phyloP scores from a whole-genome alignment of 2,888 invertebrate species.

The Chrysolina oricalcia region DNA sequence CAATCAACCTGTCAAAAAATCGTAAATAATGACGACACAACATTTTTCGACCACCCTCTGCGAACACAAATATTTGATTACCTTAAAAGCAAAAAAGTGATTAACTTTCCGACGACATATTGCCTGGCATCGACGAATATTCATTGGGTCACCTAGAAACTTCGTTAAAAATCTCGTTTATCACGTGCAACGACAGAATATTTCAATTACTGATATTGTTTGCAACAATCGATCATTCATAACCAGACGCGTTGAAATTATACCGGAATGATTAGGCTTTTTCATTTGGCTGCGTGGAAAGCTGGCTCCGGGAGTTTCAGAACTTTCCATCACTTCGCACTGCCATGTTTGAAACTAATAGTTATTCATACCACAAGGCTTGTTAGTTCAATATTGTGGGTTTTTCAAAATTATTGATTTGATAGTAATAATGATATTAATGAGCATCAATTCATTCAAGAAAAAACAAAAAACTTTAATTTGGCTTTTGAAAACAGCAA shows the following conservation, averaged over 20 bases:
- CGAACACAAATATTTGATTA: neutral
- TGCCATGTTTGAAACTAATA: too few species aligned
- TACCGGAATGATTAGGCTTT: neutral
- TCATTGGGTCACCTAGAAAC: conserved; percentile 25
- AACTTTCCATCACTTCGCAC: too few species aligned
- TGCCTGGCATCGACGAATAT: neutral
- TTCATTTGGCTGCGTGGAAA: neutral
- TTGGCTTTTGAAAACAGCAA: too few species aligned
- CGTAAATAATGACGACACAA: too few species aligned
- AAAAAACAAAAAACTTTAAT: too few species aligned
- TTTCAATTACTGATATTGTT: conserved; percentile 46
- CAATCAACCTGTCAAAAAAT: too few species aligned
- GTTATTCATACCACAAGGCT: too few species aligned
- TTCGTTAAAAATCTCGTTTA: conserved; percentile 37
- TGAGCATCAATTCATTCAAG: too few species aligned
- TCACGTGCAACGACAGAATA: conserved; percentile 40
- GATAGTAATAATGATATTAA: too few species aligned
- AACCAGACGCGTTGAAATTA: neutral
- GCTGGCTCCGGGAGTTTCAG: too few species aligned
- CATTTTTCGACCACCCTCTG: neutral
- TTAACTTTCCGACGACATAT: conserved; percentile 2
- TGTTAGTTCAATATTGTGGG: too few species aligned
- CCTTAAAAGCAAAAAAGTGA: conserved; percentile 7
- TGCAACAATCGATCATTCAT: conserved; percentile 40
- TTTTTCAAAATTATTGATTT: too few species aligned